Conservation (phyloP, 2,888 invertebrate species). For the Eurytoma adleriae region DNA sequence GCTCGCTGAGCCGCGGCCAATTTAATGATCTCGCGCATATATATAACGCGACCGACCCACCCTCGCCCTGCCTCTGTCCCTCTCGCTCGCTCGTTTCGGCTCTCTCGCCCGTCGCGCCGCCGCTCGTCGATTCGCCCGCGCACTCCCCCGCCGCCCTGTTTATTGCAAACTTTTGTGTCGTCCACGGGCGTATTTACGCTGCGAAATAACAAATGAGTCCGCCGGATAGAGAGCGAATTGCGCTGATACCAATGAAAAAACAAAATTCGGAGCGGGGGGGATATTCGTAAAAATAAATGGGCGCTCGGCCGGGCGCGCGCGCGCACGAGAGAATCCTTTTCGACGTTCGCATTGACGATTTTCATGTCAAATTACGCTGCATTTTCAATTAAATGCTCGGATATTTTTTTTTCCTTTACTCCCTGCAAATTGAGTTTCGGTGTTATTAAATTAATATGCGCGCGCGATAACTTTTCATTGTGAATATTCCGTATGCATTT, state of each 20-base stretch:
- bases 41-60: slow-evolving; percentile 9
- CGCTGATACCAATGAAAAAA: slow-evolving; percentile 23
- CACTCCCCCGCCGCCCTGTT: neutral
- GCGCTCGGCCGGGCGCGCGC: neutral
- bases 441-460: slow-evolving; percentile 8
- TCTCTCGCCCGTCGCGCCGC: too few species aligned
- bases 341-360: slow-evolving; percentile 21
- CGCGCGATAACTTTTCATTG: neutral
- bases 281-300: slow-evolving; percentile 29
- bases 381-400: slow-evolving; percentile 44
- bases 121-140: too few species aligned
- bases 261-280: neutral
- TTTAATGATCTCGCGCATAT: slow-evolving; percentile 68
- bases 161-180: slow-evolving; percentile 42
- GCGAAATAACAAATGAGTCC: slow-evolving; percentile 44
- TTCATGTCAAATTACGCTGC: slow-evolving; percentile 27
- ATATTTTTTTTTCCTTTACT: neutral
- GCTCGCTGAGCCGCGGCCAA: slow-evolving; percentile 69
- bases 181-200: slow-evolving; percentile 31
- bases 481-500: neutral
- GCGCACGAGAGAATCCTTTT: slow-evolving; percentile 19
- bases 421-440: slow-evolving; percentile 18
- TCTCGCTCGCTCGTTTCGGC: neutral
- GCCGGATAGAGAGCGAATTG: slow-evolving; percentile 36
- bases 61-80: neutral